Evolutionary conservation across 2,113 vertebrate species (phyloP), one percentile per base, ranked within the genome.

Genomic region (Seriola quinqueradiata): DNA sequence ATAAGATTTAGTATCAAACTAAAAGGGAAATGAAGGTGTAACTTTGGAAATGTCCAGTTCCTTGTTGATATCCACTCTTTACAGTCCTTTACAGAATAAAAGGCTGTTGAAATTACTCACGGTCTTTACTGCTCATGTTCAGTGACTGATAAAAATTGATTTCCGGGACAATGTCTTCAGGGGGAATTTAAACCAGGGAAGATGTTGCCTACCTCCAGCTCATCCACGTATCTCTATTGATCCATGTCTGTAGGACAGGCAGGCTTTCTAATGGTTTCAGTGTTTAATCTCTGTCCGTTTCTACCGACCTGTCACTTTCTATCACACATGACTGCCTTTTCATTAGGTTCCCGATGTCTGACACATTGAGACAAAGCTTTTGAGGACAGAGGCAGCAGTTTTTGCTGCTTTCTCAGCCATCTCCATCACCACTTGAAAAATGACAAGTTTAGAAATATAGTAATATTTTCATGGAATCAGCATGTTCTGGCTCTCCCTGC

Each of bases 281-380:
- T 74, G 76, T 90, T 87, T 77, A 76, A 87, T 77, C 75, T 75
- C 44, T 80, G 80, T 65, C 68, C 8, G n/a, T 75, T 82, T 84
- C 77, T 65, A 63, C 67, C 28, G n/a, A 76, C 71, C 38, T 81
- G 81, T 57, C 70, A 46, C 79, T 87, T 81, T 75, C 66, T 28
- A 38, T 70, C 68, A 78, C 82, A 85, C 85, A 65, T 17, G 75
- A 42, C 75, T 73, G 82, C 65, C 40, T 90, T 86, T 87, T 82
- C 77, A 88, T 90, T 83, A 84, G 79, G 65, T 73, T 69, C 38
- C 36, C 21, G 36, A 71, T 83, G 75, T 83, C 70, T 6, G 32
- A 76, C 71, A 75, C 83, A 66, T 70, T 52, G 70, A 81, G 23
- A 76, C 73, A 44, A 44, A 3, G 70, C 72, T 70, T 70, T 40